A percentile compares a stretch with the other conserved stretches of the same genome.
Evolutionary conservation across 2,888 invertebrate species (phyloP).

Genomic region (Drosophila koepferae): DNA sequence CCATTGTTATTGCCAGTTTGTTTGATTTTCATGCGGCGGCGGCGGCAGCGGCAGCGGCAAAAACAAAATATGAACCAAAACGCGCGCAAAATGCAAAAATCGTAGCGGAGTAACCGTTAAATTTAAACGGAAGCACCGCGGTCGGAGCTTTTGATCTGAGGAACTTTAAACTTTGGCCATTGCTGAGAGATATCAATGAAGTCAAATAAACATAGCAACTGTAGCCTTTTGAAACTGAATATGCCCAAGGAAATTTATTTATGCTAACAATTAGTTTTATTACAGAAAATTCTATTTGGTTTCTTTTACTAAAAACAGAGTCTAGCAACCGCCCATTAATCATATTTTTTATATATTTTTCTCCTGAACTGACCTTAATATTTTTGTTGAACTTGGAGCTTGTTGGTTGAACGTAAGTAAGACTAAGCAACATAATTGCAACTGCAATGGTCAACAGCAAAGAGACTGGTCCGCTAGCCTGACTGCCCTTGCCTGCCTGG

Average conservation of each 20-base stretch:
- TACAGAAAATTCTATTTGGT: too few species aligned
- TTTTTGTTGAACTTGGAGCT: conserved; percentile 7
- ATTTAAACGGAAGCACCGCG: conserved; percentile 14
- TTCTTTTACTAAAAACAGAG: too few species aligned
- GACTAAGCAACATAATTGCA: conserved; percentile 55
- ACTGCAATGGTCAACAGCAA: conserved; percentile 20
- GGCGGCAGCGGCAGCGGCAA: conserved; percentile 1
- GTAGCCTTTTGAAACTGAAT: neutral
- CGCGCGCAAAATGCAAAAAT: conserved; percentile 23
- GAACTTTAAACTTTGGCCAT: neutral
- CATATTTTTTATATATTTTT: neutral
- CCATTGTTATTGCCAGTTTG: conserved; percentile 42
- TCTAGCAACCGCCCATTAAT: neutral
- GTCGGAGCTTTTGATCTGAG: rapidly evolving
- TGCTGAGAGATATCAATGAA: neutral
- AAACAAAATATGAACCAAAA: conserved; percentile 8
- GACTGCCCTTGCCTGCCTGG: neutral
- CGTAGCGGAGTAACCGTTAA: neutral
- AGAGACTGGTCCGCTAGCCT: conserved; percentile 8
- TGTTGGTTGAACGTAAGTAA: neutral
- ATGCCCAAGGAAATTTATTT: too few species aligned
- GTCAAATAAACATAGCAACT: neutral
- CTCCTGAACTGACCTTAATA: conserved; percentile 36
- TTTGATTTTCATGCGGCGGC: conserved; percentile 58
- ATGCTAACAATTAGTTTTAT: too few species aligned